phyloP scores from a whole-genome alignment of 2,888 invertebrate genomes.

The Acanthosepion pharaonis region DNA sequence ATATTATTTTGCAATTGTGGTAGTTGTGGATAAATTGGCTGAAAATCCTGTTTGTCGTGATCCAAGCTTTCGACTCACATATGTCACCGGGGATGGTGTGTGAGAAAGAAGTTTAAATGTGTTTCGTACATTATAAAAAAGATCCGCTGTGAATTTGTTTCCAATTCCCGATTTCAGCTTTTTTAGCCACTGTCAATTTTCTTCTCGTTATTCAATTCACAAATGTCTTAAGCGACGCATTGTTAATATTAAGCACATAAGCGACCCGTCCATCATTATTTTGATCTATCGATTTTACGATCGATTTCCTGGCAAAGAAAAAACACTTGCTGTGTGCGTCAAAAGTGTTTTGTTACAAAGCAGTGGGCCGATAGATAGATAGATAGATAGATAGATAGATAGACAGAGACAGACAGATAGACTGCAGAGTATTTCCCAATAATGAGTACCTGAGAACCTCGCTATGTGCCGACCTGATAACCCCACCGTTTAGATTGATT shows the following conservation, averaged over 20 bases:
- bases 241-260: not conserved
- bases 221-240: not conserved
- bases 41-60: too few species aligned
- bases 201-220: not conserved
- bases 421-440: not conserved
- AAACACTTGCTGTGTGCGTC: constrained; percentile 6
- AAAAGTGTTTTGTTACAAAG: constrained; percentile 5
- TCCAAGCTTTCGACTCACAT: too few species aligned
- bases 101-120: too few species aligned
- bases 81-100: too few species aligned
- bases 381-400: not conserved
- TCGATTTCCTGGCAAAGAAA: not conserved
- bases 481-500: not conserved
- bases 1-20: too few species aligned
- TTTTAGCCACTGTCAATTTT: not conserved
- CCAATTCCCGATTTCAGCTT: not conserved
- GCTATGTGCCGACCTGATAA: not conserved
- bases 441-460: not conserved
- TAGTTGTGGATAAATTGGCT: too few species aligned
- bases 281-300: not conserved
- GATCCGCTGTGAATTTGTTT: not conserved
- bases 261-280: constrained; percentile 23
- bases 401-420: not conserved
- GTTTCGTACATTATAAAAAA: too few species aligned
- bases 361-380: not conserved